These are phyloP conservation scores for Hyposmocoma kahamanoa DNA, from an alignment of 1,140 invertebrate genomes.

Conservation along the genomic window DNA sequence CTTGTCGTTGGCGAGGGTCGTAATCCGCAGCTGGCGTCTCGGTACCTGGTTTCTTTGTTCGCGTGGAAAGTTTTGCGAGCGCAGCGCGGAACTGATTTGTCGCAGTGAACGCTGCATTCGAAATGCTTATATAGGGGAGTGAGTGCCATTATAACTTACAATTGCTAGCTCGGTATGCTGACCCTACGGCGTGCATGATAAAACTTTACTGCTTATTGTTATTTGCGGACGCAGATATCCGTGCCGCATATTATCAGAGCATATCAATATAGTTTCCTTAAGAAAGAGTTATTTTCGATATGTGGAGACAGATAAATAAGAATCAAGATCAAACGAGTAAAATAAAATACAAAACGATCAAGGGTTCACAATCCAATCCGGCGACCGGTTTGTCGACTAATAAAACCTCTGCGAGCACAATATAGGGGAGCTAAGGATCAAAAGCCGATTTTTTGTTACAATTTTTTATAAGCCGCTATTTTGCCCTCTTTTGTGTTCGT, in stretches of 20 bases:
- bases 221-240: too few relatives aligned
- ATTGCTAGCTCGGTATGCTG: not conserved
- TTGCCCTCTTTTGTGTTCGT: slow-evolving; percentile 68
- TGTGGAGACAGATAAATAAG: too few relatives aligned
- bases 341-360: too few relatives aligned
- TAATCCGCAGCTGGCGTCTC: slow-evolving; percentile 56
- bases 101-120: slow-evolving; percentile 22
- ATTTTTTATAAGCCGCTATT: slow-evolving; percentile 67
- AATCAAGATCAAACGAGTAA: too few relatives aligned
- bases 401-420: slow-evolving; percentile 65
- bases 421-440: slow-evolving; percentile 62
- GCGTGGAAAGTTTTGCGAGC: slow-evolving; percentile 48
- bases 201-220: slow-evolving; percentile 5
- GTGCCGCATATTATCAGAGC: too few relatives aligned
- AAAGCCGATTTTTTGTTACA: slow-evolving; percentile 69
- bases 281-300: too few relatives aligned
- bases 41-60: slow-evolving; percentile 61
- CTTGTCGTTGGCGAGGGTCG: slow-evolving; percentile 33
- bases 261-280: too few relatives aligned
- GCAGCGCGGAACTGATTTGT: slow-evolving; percentile 41
- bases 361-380: too few relatives aligned
- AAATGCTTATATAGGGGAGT: not conserved
- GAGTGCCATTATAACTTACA: slow-evolving; percentile 1
- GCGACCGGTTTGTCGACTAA: slow-evolving; percentile 55
- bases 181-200: too few relatives aligned